Evolutionary conservation across 2,888 invertebrate species (phyloP).

Genomic region (Agriopis leucophaearia): DNA sequence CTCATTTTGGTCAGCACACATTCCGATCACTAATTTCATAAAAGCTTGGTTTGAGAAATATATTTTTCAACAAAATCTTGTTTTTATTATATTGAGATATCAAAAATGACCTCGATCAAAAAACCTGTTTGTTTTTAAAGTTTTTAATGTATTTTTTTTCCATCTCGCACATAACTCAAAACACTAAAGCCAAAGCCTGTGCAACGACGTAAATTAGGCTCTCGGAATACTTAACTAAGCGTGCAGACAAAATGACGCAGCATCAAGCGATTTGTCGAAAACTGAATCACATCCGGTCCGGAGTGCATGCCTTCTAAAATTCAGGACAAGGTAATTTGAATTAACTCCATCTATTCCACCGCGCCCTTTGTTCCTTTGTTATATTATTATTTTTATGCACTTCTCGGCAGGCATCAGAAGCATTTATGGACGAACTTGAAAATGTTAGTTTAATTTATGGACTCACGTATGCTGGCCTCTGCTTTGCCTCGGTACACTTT

Average conservation of each 20-base stretch:
- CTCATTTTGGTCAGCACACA: too few relatives aligned
- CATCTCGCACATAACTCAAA: neutral
- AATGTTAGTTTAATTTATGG: too few relatives aligned
- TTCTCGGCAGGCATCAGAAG: neutral
- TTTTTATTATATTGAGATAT: too few relatives aligned
- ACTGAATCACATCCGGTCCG: slow-evolving; percentile 32
- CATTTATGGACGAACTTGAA: too few relatives aligned
- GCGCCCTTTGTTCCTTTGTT: slow-evolving; percentile 24
- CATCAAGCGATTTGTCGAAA: slow-evolving; percentile 11
- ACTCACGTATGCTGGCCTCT: too few relatives aligned
- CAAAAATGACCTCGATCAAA: too few relatives aligned
- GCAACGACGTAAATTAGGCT: slow-evolving; percentile 10
- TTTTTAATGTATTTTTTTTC: too few relatives aligned
- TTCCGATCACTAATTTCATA: too few relatives aligned
- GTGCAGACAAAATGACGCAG: slow-evolving; percentile 21
- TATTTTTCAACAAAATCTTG: too few relatives aligned
- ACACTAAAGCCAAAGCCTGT: neutral
- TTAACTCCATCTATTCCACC: slow-evolving; percentile 19
- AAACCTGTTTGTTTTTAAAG: too few relatives aligned
- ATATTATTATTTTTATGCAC: neutral
- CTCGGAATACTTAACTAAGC: neutral
- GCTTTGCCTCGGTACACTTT: too few relatives aligned
- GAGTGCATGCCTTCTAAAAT: slow-evolving; percentile 25
- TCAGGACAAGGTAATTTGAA: slow-evolving; percentile 27
- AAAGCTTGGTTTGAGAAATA: too few relatives aligned